Percentiles rank a stretch among this genome's conserved stretches.
Conservation (phyloP, 2,113 vertebrate genomes). For the Thamnophis sirtalis region DNA sequence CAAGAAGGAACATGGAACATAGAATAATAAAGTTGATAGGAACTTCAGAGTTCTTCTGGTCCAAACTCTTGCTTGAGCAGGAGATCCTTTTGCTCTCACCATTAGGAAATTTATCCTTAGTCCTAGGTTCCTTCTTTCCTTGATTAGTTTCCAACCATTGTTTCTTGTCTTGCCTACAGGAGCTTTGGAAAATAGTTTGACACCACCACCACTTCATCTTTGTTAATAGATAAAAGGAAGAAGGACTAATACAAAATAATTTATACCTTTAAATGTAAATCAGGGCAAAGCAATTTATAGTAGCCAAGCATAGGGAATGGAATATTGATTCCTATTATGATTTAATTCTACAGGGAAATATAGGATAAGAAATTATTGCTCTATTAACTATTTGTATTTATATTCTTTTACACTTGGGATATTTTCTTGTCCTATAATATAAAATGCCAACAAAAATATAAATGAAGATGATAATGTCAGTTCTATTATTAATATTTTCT, state of each 20-base stretch:
- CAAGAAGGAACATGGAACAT: neutral
- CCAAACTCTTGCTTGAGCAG: neutral
- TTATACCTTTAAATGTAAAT: neutral
- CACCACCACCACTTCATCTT: neutral
- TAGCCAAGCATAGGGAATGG: neutral
- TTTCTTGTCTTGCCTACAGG: neutral
- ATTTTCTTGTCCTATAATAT: neutral
- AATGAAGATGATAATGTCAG: neutral
- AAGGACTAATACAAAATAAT: neutral
- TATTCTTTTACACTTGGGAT: neutral
- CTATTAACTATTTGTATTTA: neutral
- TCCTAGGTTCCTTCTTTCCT: neutral
- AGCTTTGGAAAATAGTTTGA: neutral
- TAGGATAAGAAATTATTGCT: neutral
- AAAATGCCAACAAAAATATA: neutral
- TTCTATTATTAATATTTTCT: neutral
- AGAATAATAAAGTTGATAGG: neutral
- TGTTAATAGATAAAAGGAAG: neutral
- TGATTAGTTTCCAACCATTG: neutral
- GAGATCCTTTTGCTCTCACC: neutral
- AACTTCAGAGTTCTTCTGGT: neutral
- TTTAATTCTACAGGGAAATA: neutral
- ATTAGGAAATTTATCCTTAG: neutral
- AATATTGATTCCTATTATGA: neutral
- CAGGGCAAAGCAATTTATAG: neutral